phyloP scores from a whole-genome alignment of 2,888 invertebrate genomes.

The Epistrophe grossulariae region DNA sequence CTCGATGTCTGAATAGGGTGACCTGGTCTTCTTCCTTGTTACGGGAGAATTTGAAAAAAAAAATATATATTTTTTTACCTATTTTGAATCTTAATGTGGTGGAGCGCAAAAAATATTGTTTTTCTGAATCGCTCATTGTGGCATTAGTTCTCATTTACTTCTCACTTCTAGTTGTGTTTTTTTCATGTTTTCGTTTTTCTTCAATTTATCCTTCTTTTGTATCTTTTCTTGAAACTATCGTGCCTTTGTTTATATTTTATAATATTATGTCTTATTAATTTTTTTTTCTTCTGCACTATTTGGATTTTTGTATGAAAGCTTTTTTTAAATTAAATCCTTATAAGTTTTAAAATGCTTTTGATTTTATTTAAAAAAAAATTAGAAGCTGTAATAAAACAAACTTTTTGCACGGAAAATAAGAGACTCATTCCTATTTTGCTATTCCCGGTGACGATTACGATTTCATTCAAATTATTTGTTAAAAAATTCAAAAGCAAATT shows the following conservation, averaged over 20 bases:
- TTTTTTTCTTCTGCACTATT: not conserved
- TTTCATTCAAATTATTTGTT: not conserved
- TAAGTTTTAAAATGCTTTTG: not conserved
- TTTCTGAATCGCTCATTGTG: no score
- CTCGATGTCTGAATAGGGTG: no score
- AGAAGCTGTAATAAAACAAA: not conserved
- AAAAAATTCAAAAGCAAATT: not conserved
- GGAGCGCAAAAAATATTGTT: no score
- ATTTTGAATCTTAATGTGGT: no score
- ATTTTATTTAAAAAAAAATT: not conserved
- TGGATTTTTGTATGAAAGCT: not conserved
- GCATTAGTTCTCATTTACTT: no score
- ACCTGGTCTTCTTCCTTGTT: no score
- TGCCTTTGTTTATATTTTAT: not conserved
- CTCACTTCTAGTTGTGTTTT: no score
- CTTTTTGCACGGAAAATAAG: not conserved
- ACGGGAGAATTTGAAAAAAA: no score
- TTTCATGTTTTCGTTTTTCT: no score
- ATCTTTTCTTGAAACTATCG: not conserved
- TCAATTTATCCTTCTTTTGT: no score
- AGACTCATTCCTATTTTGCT: not conserved
- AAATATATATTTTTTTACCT: no score
- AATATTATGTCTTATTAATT: not conserved
- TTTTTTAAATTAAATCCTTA: not conserved
- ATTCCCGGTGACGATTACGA: not conserved